Conservation (phyloP, 2,888 invertebrate species). For the Pyrgus malvae region DNA sequence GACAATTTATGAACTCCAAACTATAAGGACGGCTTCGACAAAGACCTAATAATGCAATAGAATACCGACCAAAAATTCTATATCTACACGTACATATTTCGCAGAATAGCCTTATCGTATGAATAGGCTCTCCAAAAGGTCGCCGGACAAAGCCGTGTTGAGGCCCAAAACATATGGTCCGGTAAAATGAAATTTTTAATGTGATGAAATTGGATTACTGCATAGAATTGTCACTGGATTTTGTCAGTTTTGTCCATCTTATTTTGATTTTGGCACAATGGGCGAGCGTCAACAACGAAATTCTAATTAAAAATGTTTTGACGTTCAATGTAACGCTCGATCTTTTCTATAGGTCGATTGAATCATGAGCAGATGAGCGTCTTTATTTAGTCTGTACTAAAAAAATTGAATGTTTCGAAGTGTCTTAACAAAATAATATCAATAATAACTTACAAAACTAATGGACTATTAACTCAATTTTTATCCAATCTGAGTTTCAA, state of each 20-base stretch:
- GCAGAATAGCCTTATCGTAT: slow-evolving; percentile 51
- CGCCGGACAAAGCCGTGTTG: slow-evolving; percentile 56
- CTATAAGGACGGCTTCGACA: slow-evolving; percentile 43
- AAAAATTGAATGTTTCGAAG: too few species aligned
- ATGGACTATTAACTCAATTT: too few species aligned
- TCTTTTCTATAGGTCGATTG: slow-evolving; percentile 20
- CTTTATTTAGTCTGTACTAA: too few species aligned
- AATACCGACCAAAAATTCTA: slow-evolving; percentile 52
- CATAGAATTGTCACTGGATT: slow-evolving; percentile 52
- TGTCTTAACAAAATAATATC: too few species aligned
- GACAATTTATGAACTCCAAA: slow-evolving; percentile 48
- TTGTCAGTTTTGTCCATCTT: slow-evolving; percentile 61
- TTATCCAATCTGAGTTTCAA: too few species aligned
- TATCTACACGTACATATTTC: slow-evolving; percentile 69
- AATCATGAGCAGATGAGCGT: too few species aligned
- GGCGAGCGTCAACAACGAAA: slow-evolving; percentile 31
- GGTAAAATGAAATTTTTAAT: slow-evolving; percentile 51
- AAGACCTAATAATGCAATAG: slow-evolving; percentile 35
- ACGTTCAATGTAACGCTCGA: slow-evolving; percentile 39
- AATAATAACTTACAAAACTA: too few species aligned
- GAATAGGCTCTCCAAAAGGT: slow-evolving; percentile 58
- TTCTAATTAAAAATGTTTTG: slow-evolving; percentile 64
- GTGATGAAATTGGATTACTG: slow-evolving; percentile 75
- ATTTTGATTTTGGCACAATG: slow-evolving; percentile 57
- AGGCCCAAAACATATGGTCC: slow-evolving; percentile 62